Evolutionary conservation across 1,140 invertebrate genomes (phyloP).

Genomic region (Chlorops oryzae): DNA sequence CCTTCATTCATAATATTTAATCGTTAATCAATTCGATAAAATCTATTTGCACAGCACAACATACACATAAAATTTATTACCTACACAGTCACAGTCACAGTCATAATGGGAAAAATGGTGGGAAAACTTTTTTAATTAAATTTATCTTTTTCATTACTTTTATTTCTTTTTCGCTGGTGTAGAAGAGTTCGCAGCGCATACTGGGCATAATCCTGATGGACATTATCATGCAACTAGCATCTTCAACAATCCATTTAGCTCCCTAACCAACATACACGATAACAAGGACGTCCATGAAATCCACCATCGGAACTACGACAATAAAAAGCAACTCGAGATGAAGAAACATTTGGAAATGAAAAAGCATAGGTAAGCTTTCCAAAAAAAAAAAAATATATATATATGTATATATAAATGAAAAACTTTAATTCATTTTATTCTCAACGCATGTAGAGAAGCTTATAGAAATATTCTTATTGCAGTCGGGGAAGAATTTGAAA

Average conservation of each 20-base stretch:
- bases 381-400: background rate
- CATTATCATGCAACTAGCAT: constrained; percentile 28
- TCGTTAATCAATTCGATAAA: too few species aligned
- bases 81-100: too few species aligned
- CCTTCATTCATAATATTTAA: too few species aligned
- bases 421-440: too few species aligned
- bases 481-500: too few species aligned
- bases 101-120: too few species aligned
- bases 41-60: too few species aligned
- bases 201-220: constrained; percentile 40
- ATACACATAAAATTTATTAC: too few species aligned
- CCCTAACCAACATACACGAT: constrained; percentile 42
- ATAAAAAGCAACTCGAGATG: constrained; percentile 33
- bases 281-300: constrained; percentile 38
- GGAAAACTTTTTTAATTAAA: too few species aligned
- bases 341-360: constrained; percentile 44
- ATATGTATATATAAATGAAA: too few species aligned
- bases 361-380: constrained; percentile 36
- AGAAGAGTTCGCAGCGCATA: constrained; percentile 40
- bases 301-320: constrained; percentile 42
- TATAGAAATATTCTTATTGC: too few species aligned
- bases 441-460: too few species aligned
- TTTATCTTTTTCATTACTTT: constrained; percentile 5
- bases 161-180: constrained; percentile 9
- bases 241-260: constrained; percentile 42